Conservation (phyloP, 2,888 invertebrate genomes). For the Oscheius sp. region DNA sequence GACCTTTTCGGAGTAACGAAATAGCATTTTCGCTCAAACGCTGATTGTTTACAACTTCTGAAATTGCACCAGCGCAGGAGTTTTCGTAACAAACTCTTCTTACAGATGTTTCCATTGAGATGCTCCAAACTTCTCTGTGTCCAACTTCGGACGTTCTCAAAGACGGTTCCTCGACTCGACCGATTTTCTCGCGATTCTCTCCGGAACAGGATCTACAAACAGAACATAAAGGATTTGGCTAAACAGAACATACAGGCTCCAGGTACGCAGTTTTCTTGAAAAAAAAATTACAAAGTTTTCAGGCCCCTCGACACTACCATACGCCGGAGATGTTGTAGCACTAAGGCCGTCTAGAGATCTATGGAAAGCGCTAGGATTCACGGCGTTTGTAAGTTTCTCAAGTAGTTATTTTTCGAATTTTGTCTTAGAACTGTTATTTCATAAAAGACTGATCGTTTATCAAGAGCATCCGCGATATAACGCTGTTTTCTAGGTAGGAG, state of each 20-base stretch:
- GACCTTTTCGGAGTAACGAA: too few relatives aligned
- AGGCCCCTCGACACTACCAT: constrained; percentile 12
- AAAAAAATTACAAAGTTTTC: not conserved
- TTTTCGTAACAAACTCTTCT: too few relatives aligned
- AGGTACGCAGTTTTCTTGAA: constrained; percentile 10
- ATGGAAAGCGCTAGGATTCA: constrained; percentile 57
- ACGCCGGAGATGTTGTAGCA: constrained; percentile 51
- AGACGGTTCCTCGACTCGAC: constrained; percentile 32
- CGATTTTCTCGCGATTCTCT: constrained; percentile 51
- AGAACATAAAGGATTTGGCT: constrained; percentile 45
- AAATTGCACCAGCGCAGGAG: too few relatives aligned
- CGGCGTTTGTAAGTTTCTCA: constrained; percentile 49
- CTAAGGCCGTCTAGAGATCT: constrained; percentile 56
- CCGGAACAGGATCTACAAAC: constrained; percentile 46
- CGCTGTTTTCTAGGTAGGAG: constrained; percentile 12
- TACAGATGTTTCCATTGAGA: too few relatives aligned
- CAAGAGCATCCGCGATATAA: not conserved
- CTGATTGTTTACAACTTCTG: too few relatives aligned
- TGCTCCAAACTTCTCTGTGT: too few relatives aligned
- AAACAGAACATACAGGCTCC: constrained; percentile 37
- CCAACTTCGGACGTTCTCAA: constrained; percentile 41
- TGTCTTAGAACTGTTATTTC: not conserved
- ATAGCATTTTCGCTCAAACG: too few relatives aligned
- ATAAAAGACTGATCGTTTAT: not conserved
- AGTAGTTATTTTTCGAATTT: not conserved